These are phyloP conservation scores for Oscheius myriophilus DNA, from an alignment of 2,888 invertebrate species.

Conservation along the genomic window DNA sequence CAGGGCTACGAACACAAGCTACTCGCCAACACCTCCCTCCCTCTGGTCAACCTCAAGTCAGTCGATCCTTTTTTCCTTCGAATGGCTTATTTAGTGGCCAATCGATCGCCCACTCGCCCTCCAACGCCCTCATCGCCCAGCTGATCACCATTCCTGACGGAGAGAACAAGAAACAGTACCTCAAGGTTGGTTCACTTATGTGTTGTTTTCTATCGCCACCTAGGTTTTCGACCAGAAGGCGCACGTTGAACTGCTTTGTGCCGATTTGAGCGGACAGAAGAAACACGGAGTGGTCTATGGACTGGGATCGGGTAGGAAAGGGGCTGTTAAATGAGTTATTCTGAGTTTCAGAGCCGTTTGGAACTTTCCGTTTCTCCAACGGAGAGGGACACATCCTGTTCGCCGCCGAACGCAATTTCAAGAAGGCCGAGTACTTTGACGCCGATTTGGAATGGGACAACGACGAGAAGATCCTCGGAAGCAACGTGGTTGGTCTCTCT, in stretches of 20 bases:
- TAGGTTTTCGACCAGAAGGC: conserved; percentile 47
- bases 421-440: conserved; percentile 63
- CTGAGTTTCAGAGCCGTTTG: conserved; percentile 56
- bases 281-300: conserved; percentile 62
- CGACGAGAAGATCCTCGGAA: conserved; percentile 60
- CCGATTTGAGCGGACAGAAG: conserved; percentile 56
- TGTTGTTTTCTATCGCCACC: conserved; percentile 9
- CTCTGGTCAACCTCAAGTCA: conserved; percentile 54
- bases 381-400: conserved; percentile 67
- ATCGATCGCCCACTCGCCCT: conserved; percentile 43
- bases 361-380: conserved; percentile 58
- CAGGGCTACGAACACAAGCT: conserved; percentile 39
- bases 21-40: conserved; percentile 45
- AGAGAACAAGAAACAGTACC: conserved; percentile 63
- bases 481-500: conserved; percentile 46
- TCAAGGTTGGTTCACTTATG: conserved; percentile 33
- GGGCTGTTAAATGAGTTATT: neutral
- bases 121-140: conserved; percentile 55
- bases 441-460: conserved; percentile 66
- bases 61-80: conserved; percentile 17
- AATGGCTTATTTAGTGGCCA: conserved; percentile 41
- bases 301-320: conserved; percentile 30
- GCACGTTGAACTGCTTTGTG: conserved; percentile 50
- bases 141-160: conserved; percentile 58
- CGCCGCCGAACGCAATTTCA: conserved; percentile 61